Conservation (phyloP, 2,797 vertebrate genomes). For the Neomorphus geoffroyi region DNA sequence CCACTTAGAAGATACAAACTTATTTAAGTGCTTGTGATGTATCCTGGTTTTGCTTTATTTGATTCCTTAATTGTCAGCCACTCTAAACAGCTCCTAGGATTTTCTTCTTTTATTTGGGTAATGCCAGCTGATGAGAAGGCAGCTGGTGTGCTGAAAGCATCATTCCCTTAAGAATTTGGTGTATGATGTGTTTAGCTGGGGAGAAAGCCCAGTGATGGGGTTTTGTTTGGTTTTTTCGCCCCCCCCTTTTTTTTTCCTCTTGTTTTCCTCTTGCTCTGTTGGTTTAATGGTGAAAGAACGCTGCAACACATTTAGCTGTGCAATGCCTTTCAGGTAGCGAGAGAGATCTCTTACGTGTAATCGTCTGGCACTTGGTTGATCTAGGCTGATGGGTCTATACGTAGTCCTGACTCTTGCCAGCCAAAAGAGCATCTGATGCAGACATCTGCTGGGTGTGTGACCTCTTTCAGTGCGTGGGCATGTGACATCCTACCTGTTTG, state of each 20-base stretch:
- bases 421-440: neutral
- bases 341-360: neutral
- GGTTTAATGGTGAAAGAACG: neutral
- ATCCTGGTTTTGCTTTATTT: neutral
- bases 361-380: constrained; percentile 21
- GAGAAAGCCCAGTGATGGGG: neutral
- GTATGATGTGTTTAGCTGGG: neutral
- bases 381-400: neutral
- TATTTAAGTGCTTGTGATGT: neutral
- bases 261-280: neutral
- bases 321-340: neutral
- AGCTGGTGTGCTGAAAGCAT: constrained; percentile 28
- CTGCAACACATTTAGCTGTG: neutral
- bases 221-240: too few species aligned
- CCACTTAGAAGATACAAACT: neutral
- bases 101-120: neutral
- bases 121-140: neutral
- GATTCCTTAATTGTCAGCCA: neutral
- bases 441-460: neutral
- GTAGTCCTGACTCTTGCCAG: neutral
- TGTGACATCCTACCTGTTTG: neutral
- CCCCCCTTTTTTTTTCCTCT: fast-evolving
- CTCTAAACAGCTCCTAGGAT: neutral
- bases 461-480: neutral
- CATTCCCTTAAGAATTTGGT: neutral